phyloP scores from a whole-genome alignment of 2,797 vertebrate genomes.

The Gymnoscopelus microlampas region DNA sequence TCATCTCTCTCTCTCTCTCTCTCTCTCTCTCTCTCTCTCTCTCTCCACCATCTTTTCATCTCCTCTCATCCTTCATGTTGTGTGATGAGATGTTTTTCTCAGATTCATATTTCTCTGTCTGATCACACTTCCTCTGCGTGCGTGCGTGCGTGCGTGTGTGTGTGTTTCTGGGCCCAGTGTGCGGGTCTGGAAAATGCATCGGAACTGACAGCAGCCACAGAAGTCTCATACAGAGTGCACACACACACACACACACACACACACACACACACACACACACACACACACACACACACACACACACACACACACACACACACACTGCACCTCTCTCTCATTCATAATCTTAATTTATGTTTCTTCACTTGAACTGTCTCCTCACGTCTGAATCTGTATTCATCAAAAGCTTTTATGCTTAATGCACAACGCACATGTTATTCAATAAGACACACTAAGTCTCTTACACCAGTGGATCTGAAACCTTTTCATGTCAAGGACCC shows the following conservation, averaged over 20 bases:
- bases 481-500: too few species aligned
- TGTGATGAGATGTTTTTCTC: background rate
- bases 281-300: background rate
- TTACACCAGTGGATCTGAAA: too few species aligned
- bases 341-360: background rate
- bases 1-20: background rate
- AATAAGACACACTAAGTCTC: too few species aligned
- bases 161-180: conserved; percentile 12
- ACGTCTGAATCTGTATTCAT: too few species aligned
- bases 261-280: too few species aligned
- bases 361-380: background rate
- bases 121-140: conserved; percentile 11
- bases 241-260: too few species aligned
- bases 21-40: background rate
- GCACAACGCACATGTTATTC: too few species aligned
- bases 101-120: background rate
- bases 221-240: too few species aligned
- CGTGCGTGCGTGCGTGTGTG: conserved; percentile 9
- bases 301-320: conserved; percentile 1
- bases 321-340: background rate
- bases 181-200: conserved; percentile 62
- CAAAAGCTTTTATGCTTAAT: too few species aligned
- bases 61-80: background rate
- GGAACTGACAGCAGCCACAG: conserved; percentile 30
- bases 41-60: background rate